These are phyloP conservation scores for Elegia similella DNA, from an alignment of 2,888 invertebrate species.

Conservation along the genomic window DNA sequence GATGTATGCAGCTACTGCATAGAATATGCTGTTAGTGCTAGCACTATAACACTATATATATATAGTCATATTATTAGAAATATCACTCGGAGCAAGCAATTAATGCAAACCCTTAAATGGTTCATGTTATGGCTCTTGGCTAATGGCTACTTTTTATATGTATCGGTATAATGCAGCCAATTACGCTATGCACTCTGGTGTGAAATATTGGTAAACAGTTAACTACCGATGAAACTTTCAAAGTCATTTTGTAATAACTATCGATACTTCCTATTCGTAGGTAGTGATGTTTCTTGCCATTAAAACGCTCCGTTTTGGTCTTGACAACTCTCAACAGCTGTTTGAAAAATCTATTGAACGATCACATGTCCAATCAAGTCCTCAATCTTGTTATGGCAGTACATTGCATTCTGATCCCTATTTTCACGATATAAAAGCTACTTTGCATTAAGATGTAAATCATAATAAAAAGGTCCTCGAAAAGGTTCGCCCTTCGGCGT, in stretches of 20 bases:
- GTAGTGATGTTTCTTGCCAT: neutral
- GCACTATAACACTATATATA: too few species aligned
- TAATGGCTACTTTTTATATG: conserved; percentile 24
- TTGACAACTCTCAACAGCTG: conserved; percentile 14
- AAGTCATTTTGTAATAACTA: conserved; percentile 5
- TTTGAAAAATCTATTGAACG: conserved; percentile 16
- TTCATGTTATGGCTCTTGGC: neutral
- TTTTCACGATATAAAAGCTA: conserved; percentile 16
- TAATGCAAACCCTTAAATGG: conserved; percentile 9
- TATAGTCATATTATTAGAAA: too few species aligned
- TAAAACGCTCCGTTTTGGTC: neutral
- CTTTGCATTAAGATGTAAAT: conserved; percentile 22
- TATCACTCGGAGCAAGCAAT: conserved; percentile 1
- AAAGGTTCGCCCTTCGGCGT: conserved; percentile 33
- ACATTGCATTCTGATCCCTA: conserved; percentile 12
- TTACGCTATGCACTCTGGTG: conserved; percentile 38
- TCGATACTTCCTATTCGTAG: neutral
- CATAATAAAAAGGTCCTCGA: conserved; percentile 27
- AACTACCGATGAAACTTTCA: conserved; percentile 34
- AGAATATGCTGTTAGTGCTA: neutral
- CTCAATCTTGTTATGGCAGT: conserved; percentile 7
- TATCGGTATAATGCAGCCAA: conserved; percentile 28
- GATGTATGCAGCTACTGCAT: neutral
- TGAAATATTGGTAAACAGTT: conserved; percentile 45
- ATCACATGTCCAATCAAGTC: conserved; percentile 15